Evolutionary conservation across 2,888 invertebrate genomes (phyloP).

Genomic region (Nowickia ferox): DNA sequence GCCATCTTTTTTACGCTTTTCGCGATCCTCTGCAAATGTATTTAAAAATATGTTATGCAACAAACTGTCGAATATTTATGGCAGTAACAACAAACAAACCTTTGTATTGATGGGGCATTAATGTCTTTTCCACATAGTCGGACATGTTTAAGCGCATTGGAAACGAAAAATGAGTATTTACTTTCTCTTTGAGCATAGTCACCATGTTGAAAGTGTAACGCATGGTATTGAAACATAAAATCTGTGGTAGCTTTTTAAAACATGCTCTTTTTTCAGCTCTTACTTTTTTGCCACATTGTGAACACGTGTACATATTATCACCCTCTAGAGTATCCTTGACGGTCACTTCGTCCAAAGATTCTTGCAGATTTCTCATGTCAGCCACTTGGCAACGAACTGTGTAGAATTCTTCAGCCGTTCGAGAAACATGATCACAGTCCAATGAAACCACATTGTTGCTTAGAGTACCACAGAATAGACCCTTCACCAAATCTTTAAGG

Average conservation of each 20-base stretch:
- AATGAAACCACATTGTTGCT: constrained; percentile 98
- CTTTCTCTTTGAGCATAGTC: constrained; percentile 98
- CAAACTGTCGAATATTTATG: not conserved
- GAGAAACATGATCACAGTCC: constrained; percentile 97
- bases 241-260: constrained; percentile 96
- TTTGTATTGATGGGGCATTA: constrained; percentile 94
- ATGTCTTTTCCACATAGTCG: constrained; percentile 95
- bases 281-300: constrained; percentile 97
- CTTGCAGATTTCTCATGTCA: constrained; percentile 97
- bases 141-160: constrained; percentile 97
- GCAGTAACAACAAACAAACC: constrained; percentile 83
- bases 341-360: constrained; percentile 97
- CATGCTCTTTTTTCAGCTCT: constrained; percentile 97
- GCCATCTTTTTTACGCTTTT: constrained; percentile 83
- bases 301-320: constrained; percentile 99
- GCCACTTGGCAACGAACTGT: constrained; percentile 98
- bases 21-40: constrained; percentile 85
- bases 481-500: constrained; percentile 94
- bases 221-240: constrained; percentile 98
- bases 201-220: constrained; percentile 98
- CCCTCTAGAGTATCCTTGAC: constrained; percentile 98
- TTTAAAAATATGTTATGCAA: not conserved
- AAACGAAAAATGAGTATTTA: constrained; percentile 98
- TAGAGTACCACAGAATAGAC: constrained; percentile 95
- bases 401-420: constrained; percentile 97